Base-by-base conservation (phyloP, 2,888 invertebrate genomes). In the Fragum fragum region DNA sequence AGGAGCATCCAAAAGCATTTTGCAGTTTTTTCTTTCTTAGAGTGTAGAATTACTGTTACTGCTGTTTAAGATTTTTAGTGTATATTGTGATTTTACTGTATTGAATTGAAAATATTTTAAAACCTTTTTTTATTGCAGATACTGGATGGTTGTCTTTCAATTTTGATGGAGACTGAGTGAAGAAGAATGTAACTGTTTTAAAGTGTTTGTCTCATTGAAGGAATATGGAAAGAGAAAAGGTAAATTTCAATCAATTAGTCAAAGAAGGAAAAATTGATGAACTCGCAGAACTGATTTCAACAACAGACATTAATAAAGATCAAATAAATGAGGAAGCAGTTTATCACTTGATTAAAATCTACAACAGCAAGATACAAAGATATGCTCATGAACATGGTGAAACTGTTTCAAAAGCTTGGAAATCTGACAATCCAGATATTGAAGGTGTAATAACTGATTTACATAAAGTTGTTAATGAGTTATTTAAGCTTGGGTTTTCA, bases 401-500 rank as follows among this genome's bases (percentile, higher is more conserved):
- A 42, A 11, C 71, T 14, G 69, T 81, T n/a, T 78, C 86, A 23
- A 42, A 32, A 53, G 74, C 79, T 18, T 87, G 86, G 86, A 78
- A 71, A 39, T 66, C 66, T 26, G 69, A 78, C 11, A 53, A 70
- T n/a, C 61, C 77, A n/a, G 57, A 42, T 32, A 21, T 78, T 26
- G 72, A 71, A 52, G 29, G 57, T 21, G 70, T 52, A 1, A 74
- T 82, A 52, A 52, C 23, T n/a, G 73, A 83, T 16, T 66, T 83
- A 7, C 53, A 85, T 21, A 69, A 79, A 23, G 57, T 85, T 9
- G 36, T 86, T 16, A 77, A 68, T 39, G 57, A 71, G 16, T 63
- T 88, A 57, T 74, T 89, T 55, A 78, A 77, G 42, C 23, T 21
- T 23, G 88, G 87, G n/a, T n/a, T 81, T 0, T 66, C 52, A 39